Percentiles rank a stretch among this genome's conserved stretches.
phyloP scores from a whole-genome alignment of 2,797 vertebrate species.

The Phaenicophaeus curvirostris region DNA sequence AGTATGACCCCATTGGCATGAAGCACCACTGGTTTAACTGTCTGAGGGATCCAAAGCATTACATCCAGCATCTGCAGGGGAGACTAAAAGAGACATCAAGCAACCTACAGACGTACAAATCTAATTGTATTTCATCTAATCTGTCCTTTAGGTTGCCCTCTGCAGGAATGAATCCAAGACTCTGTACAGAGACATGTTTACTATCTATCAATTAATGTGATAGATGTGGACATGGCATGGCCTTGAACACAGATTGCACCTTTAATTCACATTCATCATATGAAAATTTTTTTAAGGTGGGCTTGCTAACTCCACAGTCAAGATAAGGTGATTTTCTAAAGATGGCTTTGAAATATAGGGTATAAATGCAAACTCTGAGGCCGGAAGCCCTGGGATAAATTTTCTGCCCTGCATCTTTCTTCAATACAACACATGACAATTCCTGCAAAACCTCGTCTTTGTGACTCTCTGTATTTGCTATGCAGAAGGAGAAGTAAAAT shows the following conservation, averaged over 20 bases:
- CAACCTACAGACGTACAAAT: neutral
- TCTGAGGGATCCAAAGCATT: neutral
- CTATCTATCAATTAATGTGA: neutral
- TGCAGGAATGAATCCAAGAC: neutral
- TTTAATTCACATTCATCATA: neutral
- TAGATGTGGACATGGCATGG: neutral
- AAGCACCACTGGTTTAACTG: neutral
- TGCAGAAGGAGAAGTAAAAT: neutral
- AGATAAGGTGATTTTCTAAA: neutral
- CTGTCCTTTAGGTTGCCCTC: neutral
- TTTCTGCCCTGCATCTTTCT: neutral
- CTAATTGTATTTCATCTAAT: slow-evolving; percentile 4
- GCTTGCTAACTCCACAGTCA: neutral
- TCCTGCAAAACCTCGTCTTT: neutral
- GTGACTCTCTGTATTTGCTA: neutral
- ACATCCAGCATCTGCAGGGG: neutral
- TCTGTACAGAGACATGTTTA: neutral
- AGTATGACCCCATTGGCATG: neutral
- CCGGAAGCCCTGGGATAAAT: neutral
- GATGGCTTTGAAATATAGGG: neutral
- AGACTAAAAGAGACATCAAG: neutral
- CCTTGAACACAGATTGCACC: neutral
- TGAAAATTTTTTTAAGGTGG: neutral
- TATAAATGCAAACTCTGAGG: neutral
- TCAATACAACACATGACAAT: neutral